These are phyloP conservation scores for Pseudomugil gertrudae DNA, from an alignment of 2,797 vertebrate species.

Conservation along the genomic window DNA sequence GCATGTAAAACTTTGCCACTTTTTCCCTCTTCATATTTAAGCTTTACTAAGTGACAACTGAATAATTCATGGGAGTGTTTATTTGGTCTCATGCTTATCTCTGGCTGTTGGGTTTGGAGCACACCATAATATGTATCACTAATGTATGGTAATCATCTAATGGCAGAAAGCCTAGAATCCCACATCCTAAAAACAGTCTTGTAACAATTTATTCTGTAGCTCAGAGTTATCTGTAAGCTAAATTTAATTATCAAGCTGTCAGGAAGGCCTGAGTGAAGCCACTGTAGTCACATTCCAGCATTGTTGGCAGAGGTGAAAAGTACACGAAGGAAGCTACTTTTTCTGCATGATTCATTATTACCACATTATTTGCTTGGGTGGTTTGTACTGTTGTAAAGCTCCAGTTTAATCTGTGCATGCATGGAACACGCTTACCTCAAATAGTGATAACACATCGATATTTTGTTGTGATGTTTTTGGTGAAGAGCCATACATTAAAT, in stretches of 20 bases:
- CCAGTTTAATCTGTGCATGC: constrained; percentile 22
- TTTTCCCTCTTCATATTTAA: not conserved
- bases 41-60: constrained; percentile 12
- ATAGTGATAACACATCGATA: constrained; percentile 14
- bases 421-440: constrained; percentile 14
- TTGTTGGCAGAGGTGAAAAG: constrained; percentile 28
- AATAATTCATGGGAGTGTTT: constrained; percentile 22
- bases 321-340: constrained; percentile 31
- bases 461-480: constrained; percentile 11
- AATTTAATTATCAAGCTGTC: constrained; percentile 16
- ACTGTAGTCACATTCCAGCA: constrained; percentile 14
- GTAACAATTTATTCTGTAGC: constrained; percentile 11
- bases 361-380: constrained; percentile 35
- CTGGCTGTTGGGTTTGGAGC: constrained; percentile 3
- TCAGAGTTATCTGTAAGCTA: constrained; percentile 12
- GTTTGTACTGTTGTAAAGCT: constrained; percentile 34
- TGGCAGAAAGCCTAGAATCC: constrained; percentile 21
- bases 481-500: not conserved
- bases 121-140: constrained; percentile 6
- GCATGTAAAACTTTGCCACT: constrained; percentile 3
- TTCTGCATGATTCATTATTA: constrained; percentile 44
- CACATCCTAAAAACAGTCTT: constrained; percentile 18
- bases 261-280: constrained; percentile 23
- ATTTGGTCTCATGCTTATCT: constrained; percentile 12
- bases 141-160: constrained; percentile 33